Base-by-base conservation (phyloP, 2,888 invertebrate genomes). In the Heliconius erato region DNA sequence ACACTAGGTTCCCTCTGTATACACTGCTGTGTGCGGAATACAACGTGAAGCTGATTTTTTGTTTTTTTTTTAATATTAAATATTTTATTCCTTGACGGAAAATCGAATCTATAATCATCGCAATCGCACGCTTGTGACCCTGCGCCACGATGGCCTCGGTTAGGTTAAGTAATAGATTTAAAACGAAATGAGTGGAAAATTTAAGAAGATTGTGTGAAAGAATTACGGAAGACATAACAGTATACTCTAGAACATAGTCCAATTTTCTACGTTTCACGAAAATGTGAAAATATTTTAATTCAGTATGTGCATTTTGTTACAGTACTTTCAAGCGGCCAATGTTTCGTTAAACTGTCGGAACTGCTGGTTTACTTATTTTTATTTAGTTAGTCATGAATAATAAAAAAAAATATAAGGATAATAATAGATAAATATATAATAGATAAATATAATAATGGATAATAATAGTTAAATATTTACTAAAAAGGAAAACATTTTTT, bases 251-350 rank as follows among this genome's bases (percentile, higher is more conserved):
- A 85, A 81, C 83, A 79, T 82, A 82, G 83, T 81, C 76, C 85
- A 85, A 86, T 87, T 86, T 86, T 85, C 85, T 84, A 83, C 82
- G 79, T 80, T 86, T 83, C 84, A 89, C 72, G 87, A 90, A 90
- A 89, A 90, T 91, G 92, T 89, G 89, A 89, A 89, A 88, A 88
- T 89, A 88, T 89, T 89, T 90, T 91, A 90, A 89, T 90, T 89
- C 89, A 90, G 88, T 90, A 90, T 90, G 90, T 89, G 89, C 89
- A 91, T 91, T 92, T 91, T 90, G 91, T 91, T 92, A 90, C 91
- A 90, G 87, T 88, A 89, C 88, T 87, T 87, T 84, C 87, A 40
- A 82, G 85, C 81, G 44, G 68, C 92, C 90, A 19, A 90, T 71
- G 87, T 82, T 82, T 14, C 9, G 16, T 84, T 86, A 92, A 89